These are phyloP conservation scores for Habropoda laboriosa DNA, from an alignment of 1,140 invertebrate species.

Conservation along the genomic window DNA sequence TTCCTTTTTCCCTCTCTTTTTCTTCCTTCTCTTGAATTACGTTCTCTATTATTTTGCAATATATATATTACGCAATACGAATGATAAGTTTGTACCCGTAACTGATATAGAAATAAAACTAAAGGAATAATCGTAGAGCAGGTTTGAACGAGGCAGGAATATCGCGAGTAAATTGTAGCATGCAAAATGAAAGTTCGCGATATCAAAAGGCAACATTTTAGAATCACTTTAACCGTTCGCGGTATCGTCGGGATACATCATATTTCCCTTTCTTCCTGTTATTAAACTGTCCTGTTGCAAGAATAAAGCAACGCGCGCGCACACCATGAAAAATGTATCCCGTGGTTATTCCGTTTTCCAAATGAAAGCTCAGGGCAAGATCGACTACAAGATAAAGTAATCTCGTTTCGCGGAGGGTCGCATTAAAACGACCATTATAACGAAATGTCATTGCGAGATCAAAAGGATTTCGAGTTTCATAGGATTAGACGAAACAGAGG, in stretches of 20 bases:
- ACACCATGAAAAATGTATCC: background rate
- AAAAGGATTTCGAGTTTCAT: slow-evolving; percentile 15
- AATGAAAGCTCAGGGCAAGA: background rate
- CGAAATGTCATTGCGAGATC: slow-evolving; percentile 22
- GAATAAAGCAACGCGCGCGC: background rate
- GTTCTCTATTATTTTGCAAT: too few species aligned
- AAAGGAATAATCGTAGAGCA: too few species aligned
- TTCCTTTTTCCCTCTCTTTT: too few species aligned
- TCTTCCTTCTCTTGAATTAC: too few species aligned
- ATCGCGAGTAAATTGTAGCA: background rate
- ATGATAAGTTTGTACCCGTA: too few species aligned
- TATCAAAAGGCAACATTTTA: background rate
- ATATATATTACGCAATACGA: too few species aligned
- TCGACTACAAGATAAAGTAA: background rate
- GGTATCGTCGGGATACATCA: background rate
- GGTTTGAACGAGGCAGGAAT: too few species aligned
- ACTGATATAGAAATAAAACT: too few species aligned
- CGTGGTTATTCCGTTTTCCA: background rate
- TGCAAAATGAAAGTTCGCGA: background rate
- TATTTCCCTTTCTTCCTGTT: background rate
- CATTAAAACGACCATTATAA: slow-evolving; percentile 5
- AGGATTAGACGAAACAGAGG: background rate
- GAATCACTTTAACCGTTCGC: background rate
- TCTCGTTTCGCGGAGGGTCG: background rate
- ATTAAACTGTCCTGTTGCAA: background rate